Evolutionary conservation across 2,888 invertebrate species (phyloP), one percentile per base, ranked within the genome.

Genomic region (Argynnis bischoffii): DNA sequence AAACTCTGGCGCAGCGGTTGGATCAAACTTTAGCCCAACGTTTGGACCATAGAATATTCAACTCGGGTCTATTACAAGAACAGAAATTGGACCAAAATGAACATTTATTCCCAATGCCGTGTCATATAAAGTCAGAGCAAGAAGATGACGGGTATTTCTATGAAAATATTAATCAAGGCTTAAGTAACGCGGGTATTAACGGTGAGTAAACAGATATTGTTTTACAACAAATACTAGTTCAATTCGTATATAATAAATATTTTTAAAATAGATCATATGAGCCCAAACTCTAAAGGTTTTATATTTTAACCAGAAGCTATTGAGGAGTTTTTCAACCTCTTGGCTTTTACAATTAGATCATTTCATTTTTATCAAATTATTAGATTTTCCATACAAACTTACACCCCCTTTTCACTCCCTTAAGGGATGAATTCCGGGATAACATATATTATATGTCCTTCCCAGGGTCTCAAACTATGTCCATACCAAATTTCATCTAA

Each of bases 131-230:
- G 48, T 77, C 90, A 0, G 92, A 92, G 48, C 89, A 88, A 46
- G 90, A 92, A 1, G 92, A 92, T 4, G 91, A 92, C 61, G 82
- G 85, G 0, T 90, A 90, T 72, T 92, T 90, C 64, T 92, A 92
- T 72, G 90, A 90, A 1, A 86, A 81, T 70, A 83, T 87, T 0
- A 84, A 81, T 64, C 87, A 83, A 50, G 80, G 77, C 0, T 71
- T 88, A 11, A 75, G 70, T 51, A 82, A 74, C 6, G 79, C 77
- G 35, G 77, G 76, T 55, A 72, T 87, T 1, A 87, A 85, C 76
- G 88, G 91, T 92, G 31, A 48, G 59, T 48, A 8, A 21, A 11
- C 0, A 26, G 61, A 88, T 89, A 81, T 14, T 55, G 16, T 47
- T 63, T 70, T 67, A 18, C 18, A 18, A 18, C 18, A 18, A 18